A percentile compares a stretch with the other conserved stretches of the same genome.
phyloP scores from a whole-genome alignment of 2,888 invertebrate genomes.

The Drepanosiphum platanoidis region DNA sequence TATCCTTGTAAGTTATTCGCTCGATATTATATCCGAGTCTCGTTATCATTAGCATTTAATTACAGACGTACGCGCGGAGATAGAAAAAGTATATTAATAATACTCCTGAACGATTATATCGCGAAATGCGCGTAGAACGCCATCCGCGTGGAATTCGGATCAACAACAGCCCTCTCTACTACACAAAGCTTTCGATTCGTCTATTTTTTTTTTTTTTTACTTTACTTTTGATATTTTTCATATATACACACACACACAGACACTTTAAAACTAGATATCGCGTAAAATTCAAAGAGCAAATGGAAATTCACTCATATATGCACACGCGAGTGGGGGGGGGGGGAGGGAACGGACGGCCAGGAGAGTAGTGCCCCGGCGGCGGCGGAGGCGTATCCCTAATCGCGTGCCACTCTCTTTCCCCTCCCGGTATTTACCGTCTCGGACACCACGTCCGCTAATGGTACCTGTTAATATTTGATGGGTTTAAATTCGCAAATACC shows the following conservation, averaged over 20 bases:
- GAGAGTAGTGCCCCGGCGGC: not conserved
- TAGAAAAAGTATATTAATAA: conserved; percentile 39
- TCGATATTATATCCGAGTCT: conserved; percentile 61
- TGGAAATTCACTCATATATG: conserved; percentile 27
- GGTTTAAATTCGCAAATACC: conserved; percentile 52
- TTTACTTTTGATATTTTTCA: too few relatives aligned
- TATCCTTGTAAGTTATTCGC: conserved; percentile 50
- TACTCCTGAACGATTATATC: not conserved
- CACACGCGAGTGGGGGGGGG: not conserved
- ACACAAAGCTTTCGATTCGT: not conserved
- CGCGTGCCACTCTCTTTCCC: conserved; percentile 8
- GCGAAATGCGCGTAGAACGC: not conserved
- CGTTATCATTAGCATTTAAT: conserved; percentile 61
- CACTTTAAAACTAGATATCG: not conserved
- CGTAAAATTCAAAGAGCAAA: conserved; percentile 30
- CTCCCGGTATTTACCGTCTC: conserved; percentile 39
- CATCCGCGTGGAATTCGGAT: not conserved
- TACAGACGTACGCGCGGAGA: conserved; percentile 7
- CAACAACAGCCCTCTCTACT: too few relatives aligned
- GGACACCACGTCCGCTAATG: conserved; percentile 57
- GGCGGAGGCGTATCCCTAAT: conserved; percentile 40
- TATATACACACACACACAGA: not conserved
- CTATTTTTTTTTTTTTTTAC: not conserved
- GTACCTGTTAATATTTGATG: conserved; percentile 58
- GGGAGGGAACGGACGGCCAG: not conserved